These are phyloP conservation scores for Austrofundulus limnaeus DNA, from an alignment of 2,113 vertebrate species.

Conservation along the genomic window DNA sequence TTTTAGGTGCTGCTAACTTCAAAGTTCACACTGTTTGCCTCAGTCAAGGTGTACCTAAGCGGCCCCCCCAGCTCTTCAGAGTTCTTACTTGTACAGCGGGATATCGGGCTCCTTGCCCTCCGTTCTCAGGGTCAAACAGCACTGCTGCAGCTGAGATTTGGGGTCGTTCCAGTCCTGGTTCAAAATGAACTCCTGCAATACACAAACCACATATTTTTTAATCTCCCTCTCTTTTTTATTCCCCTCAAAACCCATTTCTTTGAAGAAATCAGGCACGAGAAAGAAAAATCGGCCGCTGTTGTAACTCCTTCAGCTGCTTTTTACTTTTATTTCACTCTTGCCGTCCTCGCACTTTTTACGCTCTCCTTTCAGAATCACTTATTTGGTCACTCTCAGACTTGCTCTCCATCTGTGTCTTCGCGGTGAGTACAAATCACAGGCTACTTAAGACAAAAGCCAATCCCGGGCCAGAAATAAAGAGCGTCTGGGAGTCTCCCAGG, in stretches of 20 bases:
- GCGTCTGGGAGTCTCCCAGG: conserved; percentile 70
- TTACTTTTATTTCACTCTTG: conserved; percentile 66
- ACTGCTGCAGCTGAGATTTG: conserved; percentile 98
- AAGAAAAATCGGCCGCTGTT: conserved; percentile 1
- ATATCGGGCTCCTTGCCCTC: conserved; percentile 98
- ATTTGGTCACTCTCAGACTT: conserved; percentile 45
- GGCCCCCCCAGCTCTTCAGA: background rate
- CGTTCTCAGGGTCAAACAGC: conserved; percentile 93
- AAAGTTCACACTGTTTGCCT: background rate
- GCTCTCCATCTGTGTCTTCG: conserved; percentile 49
- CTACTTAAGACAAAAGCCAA: conserved; percentile 76
- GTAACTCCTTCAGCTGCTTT: conserved; percentile 3
- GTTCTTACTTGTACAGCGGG: conserved; percentile 95
- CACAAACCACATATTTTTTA: conserved; percentile 30
- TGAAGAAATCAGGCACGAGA: background rate
- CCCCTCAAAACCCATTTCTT: background rate
- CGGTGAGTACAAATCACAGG: conserved; percentile 68
- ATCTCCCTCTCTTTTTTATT: background rate
- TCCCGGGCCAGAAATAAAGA: conserved; percentile 64
- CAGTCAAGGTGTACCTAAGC: background rate
- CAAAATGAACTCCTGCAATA: conserved; percentile 93
- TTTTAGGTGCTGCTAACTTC: no score
- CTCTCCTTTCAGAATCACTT: conserved; percentile 35
- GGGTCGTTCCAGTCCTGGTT: conserved; percentile 99
- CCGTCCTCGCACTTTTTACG: conserved; percentile 23